Percentiles rank a stretch among this genome's conserved stretches.
Conservation (phyloP, 2,113 vertebrate genomes). For the Campylorhamphus procurvoides region DNA sequence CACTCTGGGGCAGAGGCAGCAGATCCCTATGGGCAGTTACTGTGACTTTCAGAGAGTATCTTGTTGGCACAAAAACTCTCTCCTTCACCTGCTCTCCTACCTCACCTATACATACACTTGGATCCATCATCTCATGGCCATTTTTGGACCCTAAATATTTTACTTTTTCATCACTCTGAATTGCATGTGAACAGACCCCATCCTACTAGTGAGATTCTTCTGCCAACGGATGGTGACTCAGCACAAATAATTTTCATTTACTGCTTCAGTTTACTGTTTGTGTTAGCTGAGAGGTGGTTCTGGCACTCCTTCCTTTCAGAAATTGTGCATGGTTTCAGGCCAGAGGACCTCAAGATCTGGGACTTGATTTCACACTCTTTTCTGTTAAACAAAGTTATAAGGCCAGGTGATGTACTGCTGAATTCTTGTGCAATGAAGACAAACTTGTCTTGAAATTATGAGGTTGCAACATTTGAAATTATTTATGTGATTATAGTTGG, state of each 20-base stretch:
- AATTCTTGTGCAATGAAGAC: background rate
- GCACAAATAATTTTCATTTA: background rate
- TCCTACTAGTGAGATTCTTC: background rate
- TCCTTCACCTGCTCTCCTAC: background rate
- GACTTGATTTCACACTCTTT: background rate
- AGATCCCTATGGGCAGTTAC: background rate
- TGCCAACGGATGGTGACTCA: background rate
- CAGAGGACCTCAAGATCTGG: background rate
- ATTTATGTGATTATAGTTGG: background rate
- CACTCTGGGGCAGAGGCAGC: background rate
- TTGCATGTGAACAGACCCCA: rapidly evolving
- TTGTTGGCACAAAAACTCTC: background rate
- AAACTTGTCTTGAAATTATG: background rate
- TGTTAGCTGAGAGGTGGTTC: background rate
- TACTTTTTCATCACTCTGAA: background rate
- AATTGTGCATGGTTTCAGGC: background rate
- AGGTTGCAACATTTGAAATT: background rate
- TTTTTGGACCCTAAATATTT: background rate
- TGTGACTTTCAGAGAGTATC: background rate
- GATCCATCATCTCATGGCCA: background rate
- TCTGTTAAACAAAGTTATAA: background rate
- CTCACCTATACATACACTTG: background rate
- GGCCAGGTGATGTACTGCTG: background rate
- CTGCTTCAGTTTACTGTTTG: background rate
- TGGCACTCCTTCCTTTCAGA: background rate